Evolutionary conservation across 2,888 invertebrate genomes (phyloP), one percentile per base, ranked within the genome.

Genomic region (Drosophila neonasuta): DNA sequence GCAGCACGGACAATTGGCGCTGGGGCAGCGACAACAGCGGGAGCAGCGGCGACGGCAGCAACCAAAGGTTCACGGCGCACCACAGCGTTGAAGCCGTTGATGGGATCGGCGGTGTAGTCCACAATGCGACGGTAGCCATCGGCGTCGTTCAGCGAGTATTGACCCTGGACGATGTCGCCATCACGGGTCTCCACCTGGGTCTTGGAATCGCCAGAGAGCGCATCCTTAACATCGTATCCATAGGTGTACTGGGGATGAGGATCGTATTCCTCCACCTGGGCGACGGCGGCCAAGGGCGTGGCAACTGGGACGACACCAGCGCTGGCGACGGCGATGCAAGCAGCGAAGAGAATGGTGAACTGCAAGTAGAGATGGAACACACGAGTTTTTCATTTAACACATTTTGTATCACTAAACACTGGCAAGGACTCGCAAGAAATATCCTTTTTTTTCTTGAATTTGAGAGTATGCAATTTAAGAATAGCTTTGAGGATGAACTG

Each of bases 71-170:
- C 90, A 58, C 90, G 90, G 7, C 88, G 88, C 7, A 91, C 91
- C 17, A 91, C 89, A 54, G 91, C 91, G 59, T 91, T 91, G 77
- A 91, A 91, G 39, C 91, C 91, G 57, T 91, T 90, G 59, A 91
- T 79, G 51, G 91, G 84, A 70, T 91, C 91, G 57, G 91, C 88
- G 20, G 90, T 89, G 66, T 91, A 91, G 74, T 91, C 91, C 48
- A 91, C 91, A 77, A 89, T 90, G 42, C 91, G 89, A 64, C 90
- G 86, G 61, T 88, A 89, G 9, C 91, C 91, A 83, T 91, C 91
- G 64, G 91, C 88, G 62, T 91, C 91, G 62, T 90, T 86, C 73
- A 91, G 77, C 3, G 91, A 91, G 80, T 91, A 91, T 74, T 91
- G 91, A 29, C 91, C 91, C 71, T 89, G 90, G 11, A 91, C 91